Conservation (phyloP, 1,140 invertebrate species). For the Lepidostoma basale region DNA sequence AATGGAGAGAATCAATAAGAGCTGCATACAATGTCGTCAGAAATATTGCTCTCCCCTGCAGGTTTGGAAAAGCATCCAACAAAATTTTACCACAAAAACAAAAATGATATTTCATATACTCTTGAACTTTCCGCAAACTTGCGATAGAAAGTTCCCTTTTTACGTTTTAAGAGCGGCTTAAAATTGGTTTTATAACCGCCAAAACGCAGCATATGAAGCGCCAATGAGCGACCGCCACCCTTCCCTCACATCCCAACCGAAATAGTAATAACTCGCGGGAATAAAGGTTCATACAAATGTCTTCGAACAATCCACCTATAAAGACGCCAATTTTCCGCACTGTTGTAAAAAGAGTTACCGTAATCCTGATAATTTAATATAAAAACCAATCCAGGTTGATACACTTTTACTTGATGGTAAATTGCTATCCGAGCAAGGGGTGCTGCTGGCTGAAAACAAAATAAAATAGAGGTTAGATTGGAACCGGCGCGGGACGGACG, state of each 20-base stretch:
- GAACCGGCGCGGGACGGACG: slow-evolving; percentile 41
- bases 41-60: background rate
- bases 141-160: no score
- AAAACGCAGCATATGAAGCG: slow-evolving; percentile 30
- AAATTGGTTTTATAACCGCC: slow-evolving; percentile 2
- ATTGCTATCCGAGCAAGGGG: background rate
- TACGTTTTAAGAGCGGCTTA: background rate
- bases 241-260: slow-evolving; percentile 29
- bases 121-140: no score
- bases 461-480: slow-evolving; percentile 42
- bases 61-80: no score
- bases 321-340: no score
- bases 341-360: no score
- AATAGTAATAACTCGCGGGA: slow-evolving; percentile 45
- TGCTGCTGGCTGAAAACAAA: slow-evolving; percentile 5
- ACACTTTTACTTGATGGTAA: background rate
- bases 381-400: background rate
- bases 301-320: background rate
- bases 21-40: slow-evolving; percentile 37
- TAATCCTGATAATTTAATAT: background rate
- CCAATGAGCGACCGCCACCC: slow-evolving; percentile 35
- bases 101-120: no score
- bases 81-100: no score
- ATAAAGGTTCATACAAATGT: slow-evolving; percentile 17
- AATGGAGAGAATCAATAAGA: slow-evolving; percentile 41